Base-by-base conservation (phyloP, 2,888 invertebrate species). In the Pseudococcus longispinus region DNA sequence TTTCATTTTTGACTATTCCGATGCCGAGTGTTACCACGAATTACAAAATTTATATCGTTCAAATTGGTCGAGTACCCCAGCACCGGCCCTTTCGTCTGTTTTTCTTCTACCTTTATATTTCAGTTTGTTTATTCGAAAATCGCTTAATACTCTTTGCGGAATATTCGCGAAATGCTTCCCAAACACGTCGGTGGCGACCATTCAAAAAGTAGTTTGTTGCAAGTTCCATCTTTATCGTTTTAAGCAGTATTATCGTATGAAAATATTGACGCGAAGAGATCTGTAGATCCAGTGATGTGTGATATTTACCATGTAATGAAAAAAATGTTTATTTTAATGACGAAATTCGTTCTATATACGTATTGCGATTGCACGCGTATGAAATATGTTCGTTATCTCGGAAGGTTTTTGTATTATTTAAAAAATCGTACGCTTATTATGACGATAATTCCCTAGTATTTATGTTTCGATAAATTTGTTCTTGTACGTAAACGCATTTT, bases 401-500 rank as follows among this genome's bases (percentile, higher is more conserved):
- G n/a, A 32, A 42, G 32, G 32, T 77, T 42, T 60, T 60, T 20
- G 8, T 82, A 42, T 82, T 42, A 82, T 82, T 82, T 37, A 20
- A 82, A n/a, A 82, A 82, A 82, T 23, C 23, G 37, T 82, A 82
- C 82, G 82, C 82, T 82, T 82, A 44, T 77, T 77, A 37, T 82
- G 82, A 82, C 82, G 82, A 82, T 23, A 42, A 37, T 32, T 82
- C 23, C 82, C 23, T 44, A 82, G 32, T 37, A 82, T 23, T 15
- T 44, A 82, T 44, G 82, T 82, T 42, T 82, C 82, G 42, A 23
- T 82, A 44, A 77, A n/a, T 82, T 82, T 42, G 37, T 42, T 80
- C 80, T 44, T 44, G 60, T 82, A 82, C 44, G 23, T 23, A n/a
- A 44, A 23, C 15, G 82, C 32, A 37, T 77, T 77, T 37, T 32